Evolutionary conservation across 2,797 vertebrate genomes (phyloP).

Genomic region (Argentina silus): DNA sequence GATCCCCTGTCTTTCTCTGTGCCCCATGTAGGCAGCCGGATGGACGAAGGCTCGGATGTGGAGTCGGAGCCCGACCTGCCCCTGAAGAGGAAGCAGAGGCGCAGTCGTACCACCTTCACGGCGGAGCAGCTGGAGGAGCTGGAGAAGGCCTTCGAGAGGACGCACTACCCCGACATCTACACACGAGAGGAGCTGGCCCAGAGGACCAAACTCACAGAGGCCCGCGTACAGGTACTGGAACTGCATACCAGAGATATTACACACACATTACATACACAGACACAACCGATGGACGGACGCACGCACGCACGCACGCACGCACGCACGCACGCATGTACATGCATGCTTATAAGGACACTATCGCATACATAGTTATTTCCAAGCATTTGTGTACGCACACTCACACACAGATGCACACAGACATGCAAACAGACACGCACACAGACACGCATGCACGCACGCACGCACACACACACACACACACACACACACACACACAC

Average conservation of each 20-base stretch:
- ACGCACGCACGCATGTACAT: neutral
- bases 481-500: neutral
- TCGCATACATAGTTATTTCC: neutral
- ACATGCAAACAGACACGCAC: neutral
- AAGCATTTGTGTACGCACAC: no score
- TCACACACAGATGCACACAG: neutral
- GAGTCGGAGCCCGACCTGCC: constrained; percentile 95
- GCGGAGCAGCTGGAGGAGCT: constrained; percentile 96
- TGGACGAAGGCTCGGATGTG: constrained; percentile 91
- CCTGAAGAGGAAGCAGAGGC: constrained; percentile 92
- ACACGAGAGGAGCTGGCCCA: constrained; percentile 95
- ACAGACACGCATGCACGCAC: constrained; percentile 7
- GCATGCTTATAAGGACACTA: neutral
- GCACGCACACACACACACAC: neutral
- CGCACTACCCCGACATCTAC: constrained; percentile 97
- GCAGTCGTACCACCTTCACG: constrained; percentile 93
- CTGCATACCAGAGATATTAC: no score
- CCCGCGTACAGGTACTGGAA: constrained; percentile 89
- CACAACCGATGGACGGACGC: neutral
- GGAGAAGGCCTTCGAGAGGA: constrained; percentile 95
- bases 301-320: neutral
- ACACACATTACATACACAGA: neutral
- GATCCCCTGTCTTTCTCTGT: constrained; percentile 18
- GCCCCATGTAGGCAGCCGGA: constrained; percentile 78
- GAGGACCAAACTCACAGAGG: constrained; percentile 94